Evolutionary conservation across 37 sponge, comb jelly and placozoan species (phyloP).

Genomic region (Ianthella basta): DNA sequence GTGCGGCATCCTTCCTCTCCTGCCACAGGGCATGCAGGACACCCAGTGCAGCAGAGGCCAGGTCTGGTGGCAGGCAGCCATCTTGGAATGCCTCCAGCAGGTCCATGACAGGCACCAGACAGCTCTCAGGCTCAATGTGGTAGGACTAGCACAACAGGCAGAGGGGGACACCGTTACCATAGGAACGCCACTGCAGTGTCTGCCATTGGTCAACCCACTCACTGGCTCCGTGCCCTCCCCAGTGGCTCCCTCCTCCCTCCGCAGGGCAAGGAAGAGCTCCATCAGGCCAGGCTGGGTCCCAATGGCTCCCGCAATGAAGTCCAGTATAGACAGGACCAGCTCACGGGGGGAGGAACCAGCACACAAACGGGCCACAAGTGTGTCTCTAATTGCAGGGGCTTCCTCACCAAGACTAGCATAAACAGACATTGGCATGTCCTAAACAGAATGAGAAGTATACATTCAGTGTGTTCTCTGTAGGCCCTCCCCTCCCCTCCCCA

Average conservation of each 20-base stretch:
- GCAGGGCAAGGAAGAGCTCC: slow-evolving; percentile 68
- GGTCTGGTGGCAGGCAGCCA: neutral
- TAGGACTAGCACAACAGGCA: too few species aligned
- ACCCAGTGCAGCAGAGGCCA: neutral
- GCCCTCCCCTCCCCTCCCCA: too few species aligned
- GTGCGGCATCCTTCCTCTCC: slow-evolving; percentile 59
- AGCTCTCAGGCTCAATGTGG: slow-evolving; percentile 40
- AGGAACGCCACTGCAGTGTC: too few species aligned
- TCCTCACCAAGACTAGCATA: slow-evolving; percentile 74
- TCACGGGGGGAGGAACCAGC: slow-evolving; percentile 35
- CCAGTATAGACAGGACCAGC: slow-evolving; percentile 66
- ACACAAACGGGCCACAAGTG: slow-evolving; percentile 50
- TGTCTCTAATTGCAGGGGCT: slow-evolving; percentile 63
- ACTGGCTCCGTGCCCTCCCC: too few species aligned
- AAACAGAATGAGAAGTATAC: neutral
- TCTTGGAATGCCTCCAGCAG: slow-evolving; percentile 43
- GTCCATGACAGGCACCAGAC: slow-evolving; percentile 56
- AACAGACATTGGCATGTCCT: slow-evolving; percentile 81
- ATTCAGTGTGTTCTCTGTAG: neutral
- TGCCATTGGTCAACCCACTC: too few species aligned
- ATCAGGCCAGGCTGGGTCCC: slow-evolving; percentile 75
- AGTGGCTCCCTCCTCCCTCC: neutral
- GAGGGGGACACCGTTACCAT: too few species aligned
- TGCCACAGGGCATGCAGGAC: slow-evolving; percentile 61
- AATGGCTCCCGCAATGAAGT: slow-evolving; percentile 50